Conservation (phyloP, 2,113 vertebrate species). For the Prinia subflava region DNA sequence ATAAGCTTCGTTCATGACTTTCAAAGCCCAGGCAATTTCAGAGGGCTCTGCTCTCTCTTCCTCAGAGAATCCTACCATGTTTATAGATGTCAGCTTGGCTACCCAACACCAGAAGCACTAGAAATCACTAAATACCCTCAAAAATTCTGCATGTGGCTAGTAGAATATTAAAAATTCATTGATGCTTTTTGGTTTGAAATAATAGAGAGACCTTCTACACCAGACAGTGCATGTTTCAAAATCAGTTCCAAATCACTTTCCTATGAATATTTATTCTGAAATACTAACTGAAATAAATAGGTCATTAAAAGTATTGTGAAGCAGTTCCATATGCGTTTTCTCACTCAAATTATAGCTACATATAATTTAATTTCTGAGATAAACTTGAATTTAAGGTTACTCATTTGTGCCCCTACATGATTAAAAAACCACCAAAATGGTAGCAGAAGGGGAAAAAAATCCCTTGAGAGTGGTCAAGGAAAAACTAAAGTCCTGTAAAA, state of each 20-base stretch:
- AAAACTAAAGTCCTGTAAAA: neutral
- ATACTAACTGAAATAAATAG: neutral
- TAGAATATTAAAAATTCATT: neutral
- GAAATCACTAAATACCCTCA: neutral
- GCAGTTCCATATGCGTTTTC: neutral
- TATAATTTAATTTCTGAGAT: neutral
- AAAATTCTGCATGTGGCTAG: neutral
- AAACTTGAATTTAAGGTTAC: neutral
- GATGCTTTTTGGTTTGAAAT: neutral
- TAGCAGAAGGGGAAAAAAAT: neutral
- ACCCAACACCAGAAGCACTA: neutral
- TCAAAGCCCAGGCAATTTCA: neutral
- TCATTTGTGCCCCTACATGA: neutral
- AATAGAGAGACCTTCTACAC: neutral
- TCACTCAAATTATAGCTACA: neutral
- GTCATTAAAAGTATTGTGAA: neutral
- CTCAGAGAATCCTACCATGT: neutral
- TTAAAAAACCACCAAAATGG: neutral
- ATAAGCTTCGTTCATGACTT: neutral
- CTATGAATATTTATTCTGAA: neutral
- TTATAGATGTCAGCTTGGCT: neutral
- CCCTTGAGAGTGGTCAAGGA: neutral
- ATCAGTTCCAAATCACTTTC: neutral
- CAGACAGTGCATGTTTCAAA: neutral
- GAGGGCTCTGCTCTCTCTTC: neutral